Base-by-base conservation (phyloP, 37 sponge, comb jelly and placozoan species). In the Beroe ovata region DNA sequence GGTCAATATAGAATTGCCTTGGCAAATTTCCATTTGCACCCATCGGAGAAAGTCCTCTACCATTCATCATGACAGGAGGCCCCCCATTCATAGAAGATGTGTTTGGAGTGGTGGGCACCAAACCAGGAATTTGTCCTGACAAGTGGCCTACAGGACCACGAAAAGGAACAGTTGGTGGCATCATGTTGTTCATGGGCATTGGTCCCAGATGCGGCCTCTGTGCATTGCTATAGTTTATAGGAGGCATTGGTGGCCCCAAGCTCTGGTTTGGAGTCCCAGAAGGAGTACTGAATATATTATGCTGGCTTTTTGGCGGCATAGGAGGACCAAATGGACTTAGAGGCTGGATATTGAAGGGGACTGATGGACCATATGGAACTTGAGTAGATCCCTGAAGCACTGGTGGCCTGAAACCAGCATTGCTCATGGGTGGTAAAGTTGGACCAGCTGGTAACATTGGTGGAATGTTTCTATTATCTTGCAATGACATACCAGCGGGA, bases 231-330 rank as follows among this genome's bases (percentile, higher is more conserved):
- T n/a, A n/a, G 34, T 26, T 26, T 1, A 4, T 16, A 66, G 69
- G 69, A 33, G 69, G 69, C 69, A 66, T 66, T 34, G 69, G 36
- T 29, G 69, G 69, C 1, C 69, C 69, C 29, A 66, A 66, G 16
- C 35, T 26, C 0, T 66, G 2, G 35, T 8, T 3, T 30, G 14
- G 6, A 47, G 11, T 47, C 11, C 11, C 11, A n/a, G n/a, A n/a
- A 47, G 54, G 54, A 16, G 11, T 11, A 47, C 54, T 11, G 11
- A 47, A 37, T 30, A 26, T 66, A 66, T 66, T 66, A 6, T 18
- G 36, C 69, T 29, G 25, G 34, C 4, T 20, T 8, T 66, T 66
- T 66, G 33, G 33, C 11, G 69, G 69, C 33, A 66, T 66, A 32
- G 33, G 69, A 32, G 69, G 69, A 30, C 69, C 69, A 66, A 66